A percentile compares a stretch with the other conserved stretches of the same genome.
These are phyloP conservation scores for Platysteira castanea DNA, from an alignment of 2,113 vertebrate genomes.

Conservation along the genomic window DNA sequence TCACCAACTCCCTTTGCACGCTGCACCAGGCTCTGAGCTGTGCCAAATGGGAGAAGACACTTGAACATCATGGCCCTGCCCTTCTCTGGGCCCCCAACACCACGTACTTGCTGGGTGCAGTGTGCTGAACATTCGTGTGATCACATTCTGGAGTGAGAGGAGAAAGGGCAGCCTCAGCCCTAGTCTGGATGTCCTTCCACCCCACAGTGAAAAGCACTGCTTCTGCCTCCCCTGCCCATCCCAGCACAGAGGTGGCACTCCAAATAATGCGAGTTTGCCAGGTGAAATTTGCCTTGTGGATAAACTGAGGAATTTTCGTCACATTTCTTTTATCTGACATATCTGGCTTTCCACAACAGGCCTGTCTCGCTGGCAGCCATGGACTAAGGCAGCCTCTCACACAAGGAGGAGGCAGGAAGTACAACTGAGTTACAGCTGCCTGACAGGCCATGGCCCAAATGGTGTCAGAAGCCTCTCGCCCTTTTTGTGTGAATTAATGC, in stretches of 20 bases:
- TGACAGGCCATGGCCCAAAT: background rate
- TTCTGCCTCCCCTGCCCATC: background rate
- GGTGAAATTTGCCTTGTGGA: background rate
- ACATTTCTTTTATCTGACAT: background rate
- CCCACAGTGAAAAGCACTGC: rapidly evolving
- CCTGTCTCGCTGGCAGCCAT: background rate
- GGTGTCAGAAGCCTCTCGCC: background rate
- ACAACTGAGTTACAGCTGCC: background rate
- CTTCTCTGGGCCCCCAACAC: background rate
- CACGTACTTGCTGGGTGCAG: rapidly evolving
- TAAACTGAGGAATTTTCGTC: background rate
- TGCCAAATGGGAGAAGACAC: background rate
- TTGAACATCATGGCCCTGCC: background rate
- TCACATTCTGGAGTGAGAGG: background rate
- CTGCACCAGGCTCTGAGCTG: background rate
- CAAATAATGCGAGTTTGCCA: rapidly evolving
- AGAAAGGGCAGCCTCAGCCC: background rate
- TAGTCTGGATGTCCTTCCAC: background rate
- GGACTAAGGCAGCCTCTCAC: background rate
- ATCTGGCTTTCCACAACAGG: background rate
- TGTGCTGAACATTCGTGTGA: background rate
- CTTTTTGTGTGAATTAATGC: background rate
- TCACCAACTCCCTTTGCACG: background rate
- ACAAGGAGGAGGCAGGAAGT: background rate
- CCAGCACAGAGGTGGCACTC: background rate